A percentile compares a stretch with the other conserved stretches of the same genome.
Conservation (phyloP, 2,888 invertebrate species). For the Thyatira batis region DNA sequence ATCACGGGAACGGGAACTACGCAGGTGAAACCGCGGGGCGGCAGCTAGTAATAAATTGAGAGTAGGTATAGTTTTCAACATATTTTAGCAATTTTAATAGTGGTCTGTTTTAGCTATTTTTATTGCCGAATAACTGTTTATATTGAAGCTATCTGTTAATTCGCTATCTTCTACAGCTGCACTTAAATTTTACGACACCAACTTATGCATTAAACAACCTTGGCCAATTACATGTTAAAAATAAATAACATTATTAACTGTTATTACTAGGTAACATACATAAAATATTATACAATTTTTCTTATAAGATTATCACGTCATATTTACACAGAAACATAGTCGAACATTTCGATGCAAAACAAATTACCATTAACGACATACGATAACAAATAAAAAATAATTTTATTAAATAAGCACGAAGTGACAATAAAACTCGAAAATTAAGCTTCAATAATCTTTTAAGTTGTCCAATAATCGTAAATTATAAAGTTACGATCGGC, state of each 20-base stretch:
- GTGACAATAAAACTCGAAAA: slow-evolving; percentile 62
- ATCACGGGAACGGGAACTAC: no score
- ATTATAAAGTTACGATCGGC: slow-evolving; percentile 54
- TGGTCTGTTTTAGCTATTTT: neutral
- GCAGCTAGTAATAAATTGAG: no score
- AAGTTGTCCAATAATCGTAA: slow-evolving; percentile 63
- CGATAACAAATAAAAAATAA: slow-evolving; percentile 30
- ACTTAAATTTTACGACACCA: neutral
- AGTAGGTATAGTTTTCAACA: no score
- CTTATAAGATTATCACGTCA: slow-evolving; percentile 3
- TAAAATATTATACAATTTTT: neutral
- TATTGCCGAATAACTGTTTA: neutral
- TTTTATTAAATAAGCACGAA: slow-evolving; percentile 63
- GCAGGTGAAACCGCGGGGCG: no score
- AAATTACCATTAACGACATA: slow-evolving; percentile 49
- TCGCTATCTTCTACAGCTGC: neutral
- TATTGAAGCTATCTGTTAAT: neutral
- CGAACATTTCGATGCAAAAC: slow-evolving; percentile 38
- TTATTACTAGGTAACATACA: neutral
- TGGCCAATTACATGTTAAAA: neutral
- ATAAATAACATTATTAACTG: neutral
- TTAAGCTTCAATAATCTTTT: slow-evolving; percentile 62
- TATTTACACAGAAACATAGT: slow-evolving; percentile 28
- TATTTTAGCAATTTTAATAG: no score
- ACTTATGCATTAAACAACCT: neutral